Evolutionary conservation across 2,113 vertebrate species (phyloP).

Genomic region (Perognathus longimembris): DNA sequence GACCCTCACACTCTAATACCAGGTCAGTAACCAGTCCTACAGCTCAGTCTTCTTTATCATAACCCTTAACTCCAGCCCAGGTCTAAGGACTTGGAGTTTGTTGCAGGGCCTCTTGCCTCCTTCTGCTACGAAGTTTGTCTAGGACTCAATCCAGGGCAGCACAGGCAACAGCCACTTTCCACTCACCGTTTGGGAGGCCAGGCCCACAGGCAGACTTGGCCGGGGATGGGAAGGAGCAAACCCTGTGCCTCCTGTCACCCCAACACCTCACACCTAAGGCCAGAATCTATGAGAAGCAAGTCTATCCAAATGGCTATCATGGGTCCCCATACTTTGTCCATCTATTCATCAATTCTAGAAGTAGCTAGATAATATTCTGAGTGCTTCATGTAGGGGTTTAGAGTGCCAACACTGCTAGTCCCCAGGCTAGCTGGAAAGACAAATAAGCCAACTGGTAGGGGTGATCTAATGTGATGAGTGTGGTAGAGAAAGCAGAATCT

Average conservation of each 20-base stretch:
- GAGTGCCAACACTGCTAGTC: background rate
- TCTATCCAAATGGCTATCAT: background rate
- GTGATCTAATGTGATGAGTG: background rate
- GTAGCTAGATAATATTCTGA: background rate
- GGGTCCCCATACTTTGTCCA: background rate
- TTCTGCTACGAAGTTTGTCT: constrained; percentile 1
- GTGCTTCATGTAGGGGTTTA: background rate
- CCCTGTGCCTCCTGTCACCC: background rate
- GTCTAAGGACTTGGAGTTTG: background rate
- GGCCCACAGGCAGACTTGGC: background rate
- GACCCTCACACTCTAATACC: constrained; percentile 65
- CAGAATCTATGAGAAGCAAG: constrained; percentile 7
- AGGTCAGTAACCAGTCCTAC: constrained; percentile 26
- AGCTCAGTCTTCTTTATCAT: background rate
- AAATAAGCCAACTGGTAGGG: constrained; percentile 12
- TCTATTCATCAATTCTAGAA: constrained; percentile 15
- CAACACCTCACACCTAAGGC: background rate
- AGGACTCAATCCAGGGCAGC: background rate
- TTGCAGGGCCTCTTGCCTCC: background rate
- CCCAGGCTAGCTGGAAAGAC: background rate
- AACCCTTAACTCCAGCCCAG: background rate
- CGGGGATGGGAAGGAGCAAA: background rate
- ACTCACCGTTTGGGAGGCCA: background rate
- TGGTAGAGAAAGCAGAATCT: background rate
- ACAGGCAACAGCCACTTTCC: background rate